Evolutionary conservation across 2,113 vertebrate species (phyloP).

Genomic region (Alces alces): DNA sequence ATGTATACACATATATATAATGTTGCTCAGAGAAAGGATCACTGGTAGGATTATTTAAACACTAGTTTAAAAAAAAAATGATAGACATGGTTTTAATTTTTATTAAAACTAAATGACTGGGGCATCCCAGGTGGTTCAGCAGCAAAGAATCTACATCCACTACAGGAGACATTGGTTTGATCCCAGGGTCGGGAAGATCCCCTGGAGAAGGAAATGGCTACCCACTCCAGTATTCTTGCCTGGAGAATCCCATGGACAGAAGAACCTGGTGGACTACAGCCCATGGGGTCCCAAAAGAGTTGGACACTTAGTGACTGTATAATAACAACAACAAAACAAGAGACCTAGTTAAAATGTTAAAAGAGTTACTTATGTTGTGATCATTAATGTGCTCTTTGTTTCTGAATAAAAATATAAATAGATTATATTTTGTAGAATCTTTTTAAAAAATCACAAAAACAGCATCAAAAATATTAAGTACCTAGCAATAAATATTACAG

Average conservation of each 20-base stretch:
- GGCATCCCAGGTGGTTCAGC: not conserved
- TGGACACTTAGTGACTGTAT: not conserved
- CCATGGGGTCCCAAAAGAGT: not conserved
- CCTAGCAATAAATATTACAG: not conserved
- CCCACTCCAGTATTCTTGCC: not conserved
- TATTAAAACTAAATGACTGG: not conserved
- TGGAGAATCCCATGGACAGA: not conserved
- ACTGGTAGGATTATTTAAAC: conserved; percentile 39
- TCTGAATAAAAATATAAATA: not conserved
- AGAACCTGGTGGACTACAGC: not conserved
- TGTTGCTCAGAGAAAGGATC: conserved; percentile 43
- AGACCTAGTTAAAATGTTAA: conserved; percentile 40
- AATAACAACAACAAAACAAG: not conserved
- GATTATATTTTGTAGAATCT: not conserved
- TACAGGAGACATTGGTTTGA: not conserved
- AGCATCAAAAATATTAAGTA: not conserved
- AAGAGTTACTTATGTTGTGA: conserved; percentile 43
- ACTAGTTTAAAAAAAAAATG: not conserved
- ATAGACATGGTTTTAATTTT: conserved; percentile 44
- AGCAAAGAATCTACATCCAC: not conserved
- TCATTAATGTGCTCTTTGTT: conserved; percentile 58
- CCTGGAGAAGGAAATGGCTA: not conserved
- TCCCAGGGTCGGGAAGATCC: accelerated
- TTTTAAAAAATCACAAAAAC: not conserved
- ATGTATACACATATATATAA: not conserved